phyloP scores from a whole-genome alignment of 1,140 invertebrate species.

The Philopotamus ludificatus region DNA sequence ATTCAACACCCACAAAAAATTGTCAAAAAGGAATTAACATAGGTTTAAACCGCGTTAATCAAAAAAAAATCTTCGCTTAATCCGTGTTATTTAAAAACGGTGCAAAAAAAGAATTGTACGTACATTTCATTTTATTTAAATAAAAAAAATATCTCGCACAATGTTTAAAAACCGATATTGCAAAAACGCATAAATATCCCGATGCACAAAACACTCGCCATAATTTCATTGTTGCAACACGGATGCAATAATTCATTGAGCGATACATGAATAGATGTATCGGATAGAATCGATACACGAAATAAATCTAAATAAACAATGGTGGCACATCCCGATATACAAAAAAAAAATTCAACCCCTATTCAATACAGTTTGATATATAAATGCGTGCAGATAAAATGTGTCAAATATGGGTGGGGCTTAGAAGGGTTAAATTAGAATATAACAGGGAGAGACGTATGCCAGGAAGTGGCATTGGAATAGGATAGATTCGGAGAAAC shows the following conservation, averaged over 20 bases:
- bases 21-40: no score
- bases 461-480: not conserved
- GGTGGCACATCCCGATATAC: slow-evolving; percentile 21
- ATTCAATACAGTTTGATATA: not conserved
- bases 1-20: no score
- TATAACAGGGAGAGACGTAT: slow-evolving; percentile 13
- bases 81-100: no score
- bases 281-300: slow-evolving; percentile 27
- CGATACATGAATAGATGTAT: slow-evolving; percentile 26
- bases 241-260: slow-evolving; percentile 34
- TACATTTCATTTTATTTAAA: no score
- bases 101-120: no score
- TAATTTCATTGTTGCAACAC: no score
- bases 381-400: slow-evolving; percentile 16
- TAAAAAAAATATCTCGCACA: no score
- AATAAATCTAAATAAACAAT: slow-evolving; percentile 41
- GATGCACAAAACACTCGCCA: no score
- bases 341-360: slow-evolving; percentile 23
- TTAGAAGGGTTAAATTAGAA: slow-evolving; percentile 31
- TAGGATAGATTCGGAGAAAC: slow-evolving; percentile 17
- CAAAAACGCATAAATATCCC: no score
- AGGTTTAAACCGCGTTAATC: no score
- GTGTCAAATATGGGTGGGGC: slow-evolving; percentile 34
- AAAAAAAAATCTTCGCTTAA: no score
- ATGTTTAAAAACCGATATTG: no score